These are phyloP conservation scores for Hydrozoanthus tunicans DNA, from an alignment of 64 coral and sea anemone genomes.

Conservation along the genomic window DNA sequence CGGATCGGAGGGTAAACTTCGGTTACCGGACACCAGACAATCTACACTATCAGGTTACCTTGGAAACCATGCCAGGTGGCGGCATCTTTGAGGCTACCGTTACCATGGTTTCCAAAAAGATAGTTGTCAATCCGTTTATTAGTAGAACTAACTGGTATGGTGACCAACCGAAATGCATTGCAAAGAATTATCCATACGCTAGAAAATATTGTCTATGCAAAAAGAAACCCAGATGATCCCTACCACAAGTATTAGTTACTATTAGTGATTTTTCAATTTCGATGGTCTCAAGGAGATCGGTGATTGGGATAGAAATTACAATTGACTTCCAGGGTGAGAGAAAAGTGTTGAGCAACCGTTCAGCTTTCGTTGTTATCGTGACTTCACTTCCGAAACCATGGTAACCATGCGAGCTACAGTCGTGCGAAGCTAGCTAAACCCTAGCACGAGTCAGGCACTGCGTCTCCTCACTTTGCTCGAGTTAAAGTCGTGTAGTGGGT, in stretches of 20 bases:
- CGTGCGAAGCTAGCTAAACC: no score
- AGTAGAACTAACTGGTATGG: slow-evolving; percentile 84
- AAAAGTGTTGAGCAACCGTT: no score
- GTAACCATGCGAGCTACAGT: no score
- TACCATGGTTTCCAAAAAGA: not conserved
- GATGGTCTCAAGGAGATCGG: no score
- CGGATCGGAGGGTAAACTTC: slow-evolving; percentile 65
- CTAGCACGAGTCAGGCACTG: no score
- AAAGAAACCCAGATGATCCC: not conserved
- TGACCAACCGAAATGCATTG: slow-evolving; percentile 82
- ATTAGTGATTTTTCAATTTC: no score
- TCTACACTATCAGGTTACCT: slow-evolving; percentile 69
- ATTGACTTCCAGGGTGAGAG: no score
- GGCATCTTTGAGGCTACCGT: slow-evolving; percentile 81
- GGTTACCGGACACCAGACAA: slow-evolving; percentile 64
- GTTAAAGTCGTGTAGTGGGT: no score
- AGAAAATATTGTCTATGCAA: slow-evolving; percentile 84
- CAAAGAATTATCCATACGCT: slow-evolving; percentile 70
- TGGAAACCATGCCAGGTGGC: slow-evolving; percentile 65
- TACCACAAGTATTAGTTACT: not conserved
- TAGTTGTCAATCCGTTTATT: slow-evolving; percentile 73
- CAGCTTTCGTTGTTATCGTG: no score
- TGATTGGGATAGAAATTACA: no score
- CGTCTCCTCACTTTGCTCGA: no score
- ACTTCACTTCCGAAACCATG: no score